phyloP scores from a whole-genome alignment of 2,888 invertebrate species.

The Cephus pulcher region DNA sequence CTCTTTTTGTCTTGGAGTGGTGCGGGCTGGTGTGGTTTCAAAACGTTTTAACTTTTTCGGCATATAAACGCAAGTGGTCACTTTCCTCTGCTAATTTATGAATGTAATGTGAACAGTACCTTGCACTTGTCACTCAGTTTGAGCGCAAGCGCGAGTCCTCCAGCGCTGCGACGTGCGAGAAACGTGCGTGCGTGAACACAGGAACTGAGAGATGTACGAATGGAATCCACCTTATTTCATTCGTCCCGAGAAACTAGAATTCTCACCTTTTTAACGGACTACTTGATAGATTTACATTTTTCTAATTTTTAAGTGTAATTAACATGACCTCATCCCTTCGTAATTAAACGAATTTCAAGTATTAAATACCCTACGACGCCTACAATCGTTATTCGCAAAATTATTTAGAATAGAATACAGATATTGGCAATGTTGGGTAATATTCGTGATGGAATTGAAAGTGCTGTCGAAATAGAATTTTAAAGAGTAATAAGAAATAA shows the following conservation, averaged over 20 bases:
- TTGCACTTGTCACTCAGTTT: slow-evolving; percentile 84
- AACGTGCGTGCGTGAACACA: slow-evolving; percentile 70
- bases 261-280: background rate
- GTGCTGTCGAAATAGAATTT: background rate
- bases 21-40: slow-evolving; percentile 23
- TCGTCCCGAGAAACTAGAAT: slow-evolving; percentile 14
- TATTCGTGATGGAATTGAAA: background rate
- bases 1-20: slow-evolving; percentile 30
- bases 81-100: slow-evolving; percentile 7
- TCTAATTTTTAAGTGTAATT: background rate
- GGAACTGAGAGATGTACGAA: slow-evolving; percentile 59
- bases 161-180: slow-evolving; percentile 65
- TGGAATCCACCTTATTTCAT: slow-evolving; percentile 35
- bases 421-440: background rate
- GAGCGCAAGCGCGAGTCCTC: slow-evolving; percentile 81
- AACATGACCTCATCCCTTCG: background rate
- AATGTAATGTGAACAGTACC: slow-evolving; percentile 73
- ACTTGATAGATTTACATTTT: background rate
- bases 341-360: background rate
- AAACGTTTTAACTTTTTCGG: background rate
- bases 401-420: background rate
- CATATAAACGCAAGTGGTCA: background rate
- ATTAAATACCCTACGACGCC: background rate
- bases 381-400: background rate
- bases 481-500: background rate